Conservation (phyloP, 1,140 invertebrate genomes). For the Ectropis grisescens region DNA sequence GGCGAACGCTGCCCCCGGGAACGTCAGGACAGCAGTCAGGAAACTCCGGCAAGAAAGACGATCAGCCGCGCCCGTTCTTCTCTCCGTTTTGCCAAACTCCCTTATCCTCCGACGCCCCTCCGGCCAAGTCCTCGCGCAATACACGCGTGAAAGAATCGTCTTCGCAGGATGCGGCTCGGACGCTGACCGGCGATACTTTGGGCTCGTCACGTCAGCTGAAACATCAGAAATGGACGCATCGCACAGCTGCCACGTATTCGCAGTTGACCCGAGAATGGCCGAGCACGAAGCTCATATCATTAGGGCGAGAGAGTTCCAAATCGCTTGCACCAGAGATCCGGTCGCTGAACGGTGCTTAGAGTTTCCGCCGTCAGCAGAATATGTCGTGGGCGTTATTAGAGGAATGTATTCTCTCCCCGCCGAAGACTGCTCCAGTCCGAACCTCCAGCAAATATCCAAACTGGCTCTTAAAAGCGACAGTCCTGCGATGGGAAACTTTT, state of each 20-base stretch:
- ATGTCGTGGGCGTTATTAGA: conserved; percentile 82
- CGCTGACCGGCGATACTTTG: conserved; percentile 92
- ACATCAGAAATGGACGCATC: conserved; percentile 70
- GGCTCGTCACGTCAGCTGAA: conserved; percentile 82
- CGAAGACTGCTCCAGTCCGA: conserved; percentile 50
- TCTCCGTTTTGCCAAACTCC: conserved; percentile 85
- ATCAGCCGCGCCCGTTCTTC: conserved; percentile 87
- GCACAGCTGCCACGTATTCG: conserved; percentile 96
- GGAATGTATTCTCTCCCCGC: conserved; percentile 75
- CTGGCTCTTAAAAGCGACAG: conserved; percentile 51
- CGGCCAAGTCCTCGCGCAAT: conserved; percentile 72
- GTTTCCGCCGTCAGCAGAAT: conserved; percentile 90
- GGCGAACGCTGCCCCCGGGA: conserved; percentile 80
- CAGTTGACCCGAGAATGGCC: conserved; percentile 87
- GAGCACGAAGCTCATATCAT: conserved; percentile 84
- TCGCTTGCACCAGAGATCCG: conserved; percentile 81
- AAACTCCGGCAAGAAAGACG: conserved; percentile 91
- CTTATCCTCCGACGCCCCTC: conserved; percentile 82
- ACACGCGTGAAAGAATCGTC: conserved; percentile 87
- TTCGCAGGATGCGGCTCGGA: conserved; percentile 92
- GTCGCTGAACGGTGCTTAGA: conserved; percentile 83
- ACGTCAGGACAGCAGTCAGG: conserved; percentile 85
- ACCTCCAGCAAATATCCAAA: conserved; percentile 55
- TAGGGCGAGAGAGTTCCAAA: conserved; percentile 83
- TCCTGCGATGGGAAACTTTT: conserved; percentile 43